A percentile compares a stretch with the other conserved stretches of the same genome.
Conservation (phyloP, 2,888 invertebrate genomes). For the Cheilosia impressa region DNA sequence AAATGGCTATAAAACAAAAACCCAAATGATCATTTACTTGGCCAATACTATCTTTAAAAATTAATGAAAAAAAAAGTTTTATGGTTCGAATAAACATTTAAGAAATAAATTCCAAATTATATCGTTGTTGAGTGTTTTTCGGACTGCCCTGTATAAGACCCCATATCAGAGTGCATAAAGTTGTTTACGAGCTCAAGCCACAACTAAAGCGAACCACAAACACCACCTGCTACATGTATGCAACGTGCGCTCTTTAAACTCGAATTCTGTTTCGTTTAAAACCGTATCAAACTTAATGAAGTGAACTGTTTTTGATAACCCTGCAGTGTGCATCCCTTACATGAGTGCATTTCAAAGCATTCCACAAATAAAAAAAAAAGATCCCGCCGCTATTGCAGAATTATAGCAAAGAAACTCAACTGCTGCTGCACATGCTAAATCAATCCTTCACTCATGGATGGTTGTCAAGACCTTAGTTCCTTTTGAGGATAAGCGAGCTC, state of each 20-base stretch:
- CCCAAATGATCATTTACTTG: too few relatives aligned
- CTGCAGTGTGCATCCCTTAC: slow-evolving; percentile 3
- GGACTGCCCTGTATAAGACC: too few relatives aligned
- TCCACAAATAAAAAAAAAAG: neutral
- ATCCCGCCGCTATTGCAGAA: neutral
- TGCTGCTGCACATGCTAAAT: slow-evolving; percentile 25
- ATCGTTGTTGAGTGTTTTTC: too few relatives aligned
- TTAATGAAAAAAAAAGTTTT: too few relatives aligned
- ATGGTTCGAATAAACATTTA: too few relatives aligned
- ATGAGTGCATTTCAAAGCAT: slow-evolving; percentile 19
- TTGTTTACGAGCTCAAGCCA: neutral
- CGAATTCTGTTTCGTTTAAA: neutral
- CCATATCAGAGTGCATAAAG: too few relatives aligned
- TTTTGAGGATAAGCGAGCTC: slow-evolving; percentile 17
- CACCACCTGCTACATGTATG: neutral
- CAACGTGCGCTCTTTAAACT: neutral
- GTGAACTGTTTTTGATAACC: slow-evolving; percentile 3
- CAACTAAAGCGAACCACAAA: neutral
- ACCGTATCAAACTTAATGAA: slow-evolving; percentile 8
- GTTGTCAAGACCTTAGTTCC: slow-evolving; percentile 30
- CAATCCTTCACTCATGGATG: slow-evolving; percentile 32
- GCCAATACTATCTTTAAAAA: too few relatives aligned
- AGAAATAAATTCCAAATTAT: too few relatives aligned
- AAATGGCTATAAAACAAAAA: too few relatives aligned
- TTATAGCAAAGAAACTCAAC: neutral